Evolutionary conservation across 35 echinoderm and acorn worm species (phyloP).

Genomic region (Heliocidaris erythrogramma): DNA sequence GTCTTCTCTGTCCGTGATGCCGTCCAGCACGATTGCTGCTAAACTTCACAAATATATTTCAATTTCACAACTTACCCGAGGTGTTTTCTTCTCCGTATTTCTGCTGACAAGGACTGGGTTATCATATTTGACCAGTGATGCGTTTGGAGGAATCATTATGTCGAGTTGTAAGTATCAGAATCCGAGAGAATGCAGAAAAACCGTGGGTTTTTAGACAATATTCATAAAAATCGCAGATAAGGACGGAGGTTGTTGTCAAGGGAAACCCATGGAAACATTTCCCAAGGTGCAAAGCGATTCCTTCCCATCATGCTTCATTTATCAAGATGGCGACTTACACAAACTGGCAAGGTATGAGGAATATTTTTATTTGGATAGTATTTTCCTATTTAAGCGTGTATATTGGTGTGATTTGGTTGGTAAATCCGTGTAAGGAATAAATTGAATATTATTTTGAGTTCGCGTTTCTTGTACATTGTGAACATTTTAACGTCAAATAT

Average conservation of each 20-base stretch:
- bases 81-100: constrained; percentile 99
- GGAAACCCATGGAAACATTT: constrained; percentile 71
- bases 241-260: constrained; percentile 59
- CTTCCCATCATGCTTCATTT: constrained; percentile 63
- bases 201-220: not conserved
- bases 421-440: not conserved
- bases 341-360: constrained; percentile 67
- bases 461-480: not conserved
- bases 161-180: not conserved
- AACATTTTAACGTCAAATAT: not conserved
- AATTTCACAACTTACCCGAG: constrained; percentile 71
- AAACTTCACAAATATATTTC: not conserved
- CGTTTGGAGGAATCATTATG: constrained; percentile 95
- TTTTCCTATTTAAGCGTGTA: not conserved
- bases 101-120: constrained; percentile 95
- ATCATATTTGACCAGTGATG: constrained; percentile 96
- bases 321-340: constrained; percentile 82
- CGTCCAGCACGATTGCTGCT: not conserved
- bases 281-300: constrained; percentile 16
- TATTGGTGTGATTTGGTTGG: not conserved
- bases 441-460: not conserved
- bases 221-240: not conserved
- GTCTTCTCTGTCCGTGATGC: not conserved
- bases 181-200: not conserved
- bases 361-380: not conserved